These are phyloP conservation scores for Meriones psammophilus DNA, from an alignment of 2,797 vertebrate species.

Conservation along the genomic window DNA sequence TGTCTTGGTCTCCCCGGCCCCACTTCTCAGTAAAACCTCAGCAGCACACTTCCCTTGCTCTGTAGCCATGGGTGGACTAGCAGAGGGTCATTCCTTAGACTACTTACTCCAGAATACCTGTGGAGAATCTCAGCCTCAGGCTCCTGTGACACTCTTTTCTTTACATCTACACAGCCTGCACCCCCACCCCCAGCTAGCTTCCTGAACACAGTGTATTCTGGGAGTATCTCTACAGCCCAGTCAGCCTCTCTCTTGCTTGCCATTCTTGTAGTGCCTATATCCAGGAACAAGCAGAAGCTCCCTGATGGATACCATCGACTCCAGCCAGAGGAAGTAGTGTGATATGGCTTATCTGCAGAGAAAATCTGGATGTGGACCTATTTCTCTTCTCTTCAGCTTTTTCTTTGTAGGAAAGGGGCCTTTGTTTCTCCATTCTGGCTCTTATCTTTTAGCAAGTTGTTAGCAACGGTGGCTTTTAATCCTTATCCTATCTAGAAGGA, in stretches of 20 bases:
- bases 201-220: background rate
- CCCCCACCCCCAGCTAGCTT: background rate
- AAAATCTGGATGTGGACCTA: background rate
- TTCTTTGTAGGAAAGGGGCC: background rate
- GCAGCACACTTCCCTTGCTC: background rate
- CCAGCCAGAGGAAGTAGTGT: background rate
- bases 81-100: background rate
- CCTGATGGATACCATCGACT: background rate
- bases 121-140: background rate
- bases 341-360: background rate
- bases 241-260: background rate
- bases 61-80: background rate
- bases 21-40: background rate
- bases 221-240: no score
- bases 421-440: background rate
- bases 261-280: background rate
- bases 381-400: background rate
- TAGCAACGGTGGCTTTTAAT: background rate
- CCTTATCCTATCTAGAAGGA: background rate
- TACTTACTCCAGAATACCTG: background rate
- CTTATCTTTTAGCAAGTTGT: background rate
- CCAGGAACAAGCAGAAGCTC: background rate
- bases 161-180: no score
- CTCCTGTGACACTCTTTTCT: no score
- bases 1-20: background rate